Evolutionary conservation across 2,888 invertebrate genomes (phyloP), one percentile per base, ranked within the genome.

Genomic region (Petrolisthes cinctipes): DNA sequence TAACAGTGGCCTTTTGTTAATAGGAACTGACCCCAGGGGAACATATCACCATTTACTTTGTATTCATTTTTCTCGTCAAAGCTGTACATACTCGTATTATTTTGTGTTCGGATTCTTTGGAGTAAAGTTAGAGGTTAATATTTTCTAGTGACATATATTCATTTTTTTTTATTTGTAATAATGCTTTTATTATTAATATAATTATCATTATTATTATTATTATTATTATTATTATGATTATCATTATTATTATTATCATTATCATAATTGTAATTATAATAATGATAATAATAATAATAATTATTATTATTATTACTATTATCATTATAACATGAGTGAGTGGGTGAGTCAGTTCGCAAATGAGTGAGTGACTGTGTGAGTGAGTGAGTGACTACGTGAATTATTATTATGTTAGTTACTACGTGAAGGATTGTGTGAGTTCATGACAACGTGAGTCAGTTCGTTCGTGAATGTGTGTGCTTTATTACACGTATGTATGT

Each of bases 261-360:
- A 66, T 66, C 14, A 66, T 66, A 11, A 66, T 66, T 66, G 14
- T 66, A 11, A 66, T 66, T 66, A 66, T 66, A 11, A 66, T 66
- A 11, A 66, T 66, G 7, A 66, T 66, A 11, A 66, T 66, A 11
- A 66, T 66, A 11, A 66, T 66, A 11, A 66, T 66, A 11, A 66
- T 66, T 66, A 66, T 66, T 66, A 66, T 66, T 66, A 66, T 66
- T 66, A 66, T 66, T 66, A 66, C 14, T 66, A 66, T 66, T 66
- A 66, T 66, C 14, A 66, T 66, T 66, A 66, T 66, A n/a, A 75
- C 20, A 17, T 75, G 11, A n/a, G 2, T 23, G 4, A 17, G 5
- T 51, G 2, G 23, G 5, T 78, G 14, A 37, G 6, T 51, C 9
- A 37, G 23, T 78, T 6, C 14, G 23, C 51, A 14, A 37, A 14